These are phyloP conservation scores for Neelides folsomi DNA, from an alignment of 2,888 invertebrate species.

Conservation along the genomic window DNA sequence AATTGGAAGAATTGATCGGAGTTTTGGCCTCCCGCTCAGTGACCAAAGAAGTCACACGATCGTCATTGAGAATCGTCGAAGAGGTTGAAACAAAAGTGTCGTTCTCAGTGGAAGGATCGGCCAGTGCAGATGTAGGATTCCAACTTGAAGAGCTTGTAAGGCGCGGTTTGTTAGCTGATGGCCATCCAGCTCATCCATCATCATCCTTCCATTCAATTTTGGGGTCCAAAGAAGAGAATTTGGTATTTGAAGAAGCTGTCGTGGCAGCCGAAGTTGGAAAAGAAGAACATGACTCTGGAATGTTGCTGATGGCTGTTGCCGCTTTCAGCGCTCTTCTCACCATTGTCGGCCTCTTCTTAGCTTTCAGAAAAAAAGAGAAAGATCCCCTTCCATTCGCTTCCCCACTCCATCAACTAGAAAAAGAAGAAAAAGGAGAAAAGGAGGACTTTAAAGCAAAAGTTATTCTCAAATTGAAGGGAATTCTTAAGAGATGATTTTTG, in stretches of 20 bases:
- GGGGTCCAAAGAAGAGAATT: slow-evolving; percentile 7
- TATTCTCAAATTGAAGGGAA: slow-evolving; percentile 2
- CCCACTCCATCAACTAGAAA: slow-evolving; percentile 27
- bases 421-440: slow-evolving; percentile 11
- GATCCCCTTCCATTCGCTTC: slow-evolving; percentile 26
- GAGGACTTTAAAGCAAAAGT: neutral
- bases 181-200: too few relatives aligned
- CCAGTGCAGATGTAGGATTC: slow-evolving; percentile 65
- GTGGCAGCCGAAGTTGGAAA: slow-evolving; percentile 23
- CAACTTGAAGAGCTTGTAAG: slow-evolving; percentile 51
- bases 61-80: too few relatives aligned
- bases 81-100: slow-evolving; percentile 2
- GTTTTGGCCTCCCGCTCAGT: slow-evolving; percentile 13
- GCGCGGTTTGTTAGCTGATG: too few relatives aligned
- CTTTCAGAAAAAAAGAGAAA: slow-evolving; percentile 31
- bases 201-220: too few relatives aligned
- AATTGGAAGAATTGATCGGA: slow-evolving; percentile 24
- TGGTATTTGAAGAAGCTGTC: slow-evolving; percentile 11
- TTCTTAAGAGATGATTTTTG: slow-evolving; percentile 11
- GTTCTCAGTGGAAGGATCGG: slow-evolving; percentile 54
- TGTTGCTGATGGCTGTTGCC: slow-evolving; percentile 26
- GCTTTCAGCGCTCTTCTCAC: slow-evolving; percentile 27
- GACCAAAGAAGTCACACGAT: too few relatives aligned
- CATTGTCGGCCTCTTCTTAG: slow-evolving; percentile 29
- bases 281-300: slow-evolving; percentile 17